Percentiles rank a stretch among this genome's conserved stretches.
phyloP scores from a whole-genome alignment of 2,113 vertebrate species.

The Cavia porcellus region DNA sequence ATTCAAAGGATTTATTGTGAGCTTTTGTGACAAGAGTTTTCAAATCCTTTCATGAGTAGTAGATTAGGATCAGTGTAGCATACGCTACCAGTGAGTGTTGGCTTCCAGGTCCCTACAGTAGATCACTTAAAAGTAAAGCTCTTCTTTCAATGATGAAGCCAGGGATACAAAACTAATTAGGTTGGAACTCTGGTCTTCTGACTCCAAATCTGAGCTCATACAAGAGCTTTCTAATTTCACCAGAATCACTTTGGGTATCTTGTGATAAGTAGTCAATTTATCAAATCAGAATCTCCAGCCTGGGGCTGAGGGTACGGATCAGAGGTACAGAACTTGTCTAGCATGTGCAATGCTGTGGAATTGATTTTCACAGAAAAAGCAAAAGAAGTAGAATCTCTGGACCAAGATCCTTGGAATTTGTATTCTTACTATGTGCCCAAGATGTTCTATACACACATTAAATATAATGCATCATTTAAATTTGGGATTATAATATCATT shows the following conservation, averaged over 20 bases:
- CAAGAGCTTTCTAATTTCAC: background rate
- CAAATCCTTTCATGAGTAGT: slow-evolving; percentile 12
- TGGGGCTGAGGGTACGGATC: background rate
- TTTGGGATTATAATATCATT: slow-evolving; percentile 28
- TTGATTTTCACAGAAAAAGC: background rate
- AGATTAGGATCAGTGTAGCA: background rate
- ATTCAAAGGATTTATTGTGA: slow-evolving; percentile 54
- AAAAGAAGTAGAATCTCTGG: background rate
- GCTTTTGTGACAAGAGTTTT: slow-evolving; percentile 52
- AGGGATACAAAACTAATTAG: background rate
- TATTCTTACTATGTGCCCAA: slow-evolving; percentile 21
- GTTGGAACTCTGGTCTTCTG: background rate
- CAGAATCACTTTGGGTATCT: background rate
- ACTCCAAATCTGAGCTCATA: background rate
- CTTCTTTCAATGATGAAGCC: background rate
- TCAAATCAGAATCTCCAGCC: slow-evolving; percentile 23
- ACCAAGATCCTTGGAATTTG: background rate
- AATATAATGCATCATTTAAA: background rate
- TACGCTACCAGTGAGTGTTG: background rate
- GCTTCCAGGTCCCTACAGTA: background rate
- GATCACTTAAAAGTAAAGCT: background rate
- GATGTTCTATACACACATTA: background rate
- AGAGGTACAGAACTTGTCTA: background rate
- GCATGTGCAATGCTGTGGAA: background rate
- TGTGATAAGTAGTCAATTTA: slow-evolving; percentile 18